Conservation (phyloP, 2,888 invertebrate genomes). For the Ametastegia equiseti region DNA sequence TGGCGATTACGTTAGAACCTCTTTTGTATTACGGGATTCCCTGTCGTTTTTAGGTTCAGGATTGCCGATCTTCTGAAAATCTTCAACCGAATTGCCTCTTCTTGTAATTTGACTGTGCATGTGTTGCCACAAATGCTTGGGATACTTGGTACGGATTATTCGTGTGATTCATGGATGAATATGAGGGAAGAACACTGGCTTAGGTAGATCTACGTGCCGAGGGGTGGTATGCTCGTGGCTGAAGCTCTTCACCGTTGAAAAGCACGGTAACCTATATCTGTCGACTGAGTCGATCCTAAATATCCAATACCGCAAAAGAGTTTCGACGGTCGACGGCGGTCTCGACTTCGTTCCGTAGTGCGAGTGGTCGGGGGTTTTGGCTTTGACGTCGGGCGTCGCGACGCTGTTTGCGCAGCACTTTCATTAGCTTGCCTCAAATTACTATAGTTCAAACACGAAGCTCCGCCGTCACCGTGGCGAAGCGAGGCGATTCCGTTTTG, state of each 20-base stretch:
- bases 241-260: conserved; percentile 18
- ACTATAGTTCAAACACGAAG: conserved; percentile 73
- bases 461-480: conserved; percentile 56
- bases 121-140: background rate
- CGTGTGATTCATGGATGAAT: background rate
- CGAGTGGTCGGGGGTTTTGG: conserved; percentile 64
- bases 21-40: too few species aligned
- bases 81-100: background rate
- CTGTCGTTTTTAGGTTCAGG: too few species aligned
- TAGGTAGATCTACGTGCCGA: background rate
- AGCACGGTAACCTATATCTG: conserved; percentile 49
- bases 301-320: conserved; percentile 64
- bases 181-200: background rate
- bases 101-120: background rate
- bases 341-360: conserved; percentile 46
- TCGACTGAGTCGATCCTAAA: conserved; percentile 58
- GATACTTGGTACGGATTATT: conserved; percentile 8
- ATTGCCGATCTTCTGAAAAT: background rate
- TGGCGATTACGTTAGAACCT: too few species aligned
- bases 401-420: conserved; percentile 74
- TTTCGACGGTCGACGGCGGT: conserved; percentile 59
- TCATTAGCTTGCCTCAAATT: conserved; percentile 75
- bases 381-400: conserved; percentile 74
- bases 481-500: conserved; percentile 71
- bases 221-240: background rate